phyloP scores from a whole-genome alignment of 2,888 invertebrate genomes.

The Diploptera punctata region DNA sequence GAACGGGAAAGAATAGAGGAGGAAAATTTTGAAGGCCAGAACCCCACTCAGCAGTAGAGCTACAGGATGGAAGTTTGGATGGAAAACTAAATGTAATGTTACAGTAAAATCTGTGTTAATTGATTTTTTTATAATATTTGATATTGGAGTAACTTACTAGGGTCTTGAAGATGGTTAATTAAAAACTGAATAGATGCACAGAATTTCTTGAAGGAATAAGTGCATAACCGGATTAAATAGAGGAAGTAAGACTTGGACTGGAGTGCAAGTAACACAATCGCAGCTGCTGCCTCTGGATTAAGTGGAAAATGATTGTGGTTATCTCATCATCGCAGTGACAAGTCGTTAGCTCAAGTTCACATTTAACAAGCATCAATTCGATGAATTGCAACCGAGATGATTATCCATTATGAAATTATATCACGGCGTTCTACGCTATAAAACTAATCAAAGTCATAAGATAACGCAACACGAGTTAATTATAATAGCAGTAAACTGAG shows the following conservation, averaged over 20 bases:
- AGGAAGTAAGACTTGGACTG: not conserved
- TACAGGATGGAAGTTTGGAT: too few relatives aligned
- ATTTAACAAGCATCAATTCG: constrained; percentile 33
- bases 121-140: not conserved
- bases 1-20: too few relatives aligned
- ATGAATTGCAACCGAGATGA: too few relatives aligned
- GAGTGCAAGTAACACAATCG: not conserved
- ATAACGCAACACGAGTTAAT: too few relatives aligned
- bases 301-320: constrained; percentile 31
- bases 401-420: not conserved
- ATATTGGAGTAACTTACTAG: not conserved
- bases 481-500: too few relatives aligned
- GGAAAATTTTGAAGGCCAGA: too few relatives aligned
- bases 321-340: constrained; percentile 21
- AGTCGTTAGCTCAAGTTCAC: constrained; percentile 28
- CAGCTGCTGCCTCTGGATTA: not conserved
- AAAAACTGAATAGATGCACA: too few relatives aligned
- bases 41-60: too few relatives aligned
- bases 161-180: not conserved
- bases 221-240: not conserved
- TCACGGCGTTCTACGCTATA: not conserved
- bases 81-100: not conserved
- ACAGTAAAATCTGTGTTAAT: not conserved
- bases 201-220: too few relatives aligned
- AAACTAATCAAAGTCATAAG: not conserved